Evolutionary conservation across 2,888 invertebrate species (phyloP), one percentile per base, ranked within the genome.

Genomic region (Caenorhabditis angaria): DNA sequence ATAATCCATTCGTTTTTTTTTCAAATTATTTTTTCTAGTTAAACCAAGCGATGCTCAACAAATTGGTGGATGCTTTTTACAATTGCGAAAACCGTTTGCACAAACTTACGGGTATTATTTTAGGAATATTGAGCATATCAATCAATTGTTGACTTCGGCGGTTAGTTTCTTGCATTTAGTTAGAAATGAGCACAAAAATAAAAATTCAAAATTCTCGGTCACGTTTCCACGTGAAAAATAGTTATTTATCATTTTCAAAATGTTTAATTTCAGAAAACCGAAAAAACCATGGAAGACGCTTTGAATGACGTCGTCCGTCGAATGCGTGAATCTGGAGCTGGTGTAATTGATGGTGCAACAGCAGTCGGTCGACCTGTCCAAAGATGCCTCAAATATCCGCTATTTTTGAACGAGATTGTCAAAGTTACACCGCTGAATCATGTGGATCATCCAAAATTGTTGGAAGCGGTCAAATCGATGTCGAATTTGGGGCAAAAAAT

Each of bases 351-450:
- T 61, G 80, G 82, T 22, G 65, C 85, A 6, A 83, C 84, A 10
- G 83, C 84, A 0, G 73, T 84, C 12, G 70, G 81, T 12, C 64
- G 85, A 47, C 85, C 85, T 0, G 81, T 85, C 55, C 85, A 85
- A 47, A 57, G 85, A n/a, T 79, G 79, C 29, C 61, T 86, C 25
- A 85, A 86, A 57, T 85, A 85, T 68, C 85, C 85, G 6, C 73
- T 85, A 24, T 85, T 83, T 63, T 64, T 85, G 22, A 80, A 66
- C 27, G 83, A 85, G 66, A 69, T 85, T 50, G 65, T 79, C 10
- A 85, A 84, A 73, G 81, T 82, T 28, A 84, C 84, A 1, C 82
- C 84, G 20, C 57, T 85, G 22, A 83, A 80, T 28, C 85, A 85
- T 57, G 55, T 65, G 14, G 85, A 85, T 68, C 85, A 85, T 65